Conservation (phyloP, 2,113 vertebrate species). For the Eretmochelys imbricata region DNA sequence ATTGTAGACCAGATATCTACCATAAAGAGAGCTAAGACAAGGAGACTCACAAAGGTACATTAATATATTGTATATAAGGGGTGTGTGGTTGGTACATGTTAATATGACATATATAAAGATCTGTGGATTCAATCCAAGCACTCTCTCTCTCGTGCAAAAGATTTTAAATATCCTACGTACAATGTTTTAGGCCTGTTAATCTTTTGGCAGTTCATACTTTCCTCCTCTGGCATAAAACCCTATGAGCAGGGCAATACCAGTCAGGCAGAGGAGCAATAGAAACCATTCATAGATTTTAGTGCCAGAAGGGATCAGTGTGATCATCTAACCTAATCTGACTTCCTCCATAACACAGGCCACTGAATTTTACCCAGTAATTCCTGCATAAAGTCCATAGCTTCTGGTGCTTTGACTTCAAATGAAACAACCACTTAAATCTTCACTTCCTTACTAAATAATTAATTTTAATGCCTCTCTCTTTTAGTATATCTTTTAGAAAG, state of each 20-base stretch:
- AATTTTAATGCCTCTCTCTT: background rate
- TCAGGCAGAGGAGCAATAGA: background rate
- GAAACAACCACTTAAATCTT: background rate
- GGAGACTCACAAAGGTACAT: background rate
- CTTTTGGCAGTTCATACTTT: background rate
- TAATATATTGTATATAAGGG: background rate
- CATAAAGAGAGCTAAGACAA: background rate
- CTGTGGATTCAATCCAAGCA: background rate
- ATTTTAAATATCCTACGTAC: background rate
- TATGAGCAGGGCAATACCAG: background rate
- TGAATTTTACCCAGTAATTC: background rate
- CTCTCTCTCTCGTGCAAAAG: background rate
- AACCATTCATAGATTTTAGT: background rate
- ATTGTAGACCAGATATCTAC: background rate
- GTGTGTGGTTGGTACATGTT: background rate
- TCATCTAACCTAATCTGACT: background rate
- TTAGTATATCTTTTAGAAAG: background rate
- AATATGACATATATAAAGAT: background rate
- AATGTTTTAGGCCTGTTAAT: background rate
- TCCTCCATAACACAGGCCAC: background rate
- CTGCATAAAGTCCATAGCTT: background rate
- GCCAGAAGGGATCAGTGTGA: background rate
- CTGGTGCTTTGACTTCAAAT: background rate
- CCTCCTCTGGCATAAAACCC: background rate
- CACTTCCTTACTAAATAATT: background rate